A percentile compares a stretch with the other conserved stretches of the same genome.
These are phyloP conservation scores for Enteromius unitaeniatus DNA, from an alignment of 2,797 vertebrate genomes.

Conservation along the genomic window DNA sequence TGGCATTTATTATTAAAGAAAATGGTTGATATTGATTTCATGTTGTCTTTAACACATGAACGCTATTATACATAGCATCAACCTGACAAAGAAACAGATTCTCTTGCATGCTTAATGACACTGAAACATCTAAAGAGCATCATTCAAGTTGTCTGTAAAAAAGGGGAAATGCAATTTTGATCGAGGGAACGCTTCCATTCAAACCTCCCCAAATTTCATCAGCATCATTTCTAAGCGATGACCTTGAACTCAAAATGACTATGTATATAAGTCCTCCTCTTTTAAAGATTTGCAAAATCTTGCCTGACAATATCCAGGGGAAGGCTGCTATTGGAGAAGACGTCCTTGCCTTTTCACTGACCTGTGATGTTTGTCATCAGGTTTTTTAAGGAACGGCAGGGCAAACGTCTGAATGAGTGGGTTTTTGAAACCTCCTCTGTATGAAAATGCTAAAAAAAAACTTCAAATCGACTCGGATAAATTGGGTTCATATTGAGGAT, in stretches of 20 bases:
- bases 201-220: not conserved
- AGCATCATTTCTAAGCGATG: not conserved
- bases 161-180: constrained; percentile 5
- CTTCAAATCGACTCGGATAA: not conserved
- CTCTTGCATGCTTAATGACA: constrained; percentile 16
- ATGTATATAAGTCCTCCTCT: not conserved
- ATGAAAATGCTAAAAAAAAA: not conserved
- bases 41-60: constrained; percentile 29
- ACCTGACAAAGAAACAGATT: constrained; percentile 26
- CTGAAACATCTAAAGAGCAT: constrained; percentile 13
- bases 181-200: not conserved
- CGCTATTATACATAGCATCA: constrained; percentile 29
- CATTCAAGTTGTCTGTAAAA: not conserved
- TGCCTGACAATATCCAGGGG: not conserved
- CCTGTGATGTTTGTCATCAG: constrained; percentile 2
- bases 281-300: constrained; percentile 1
- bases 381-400: not conserved
- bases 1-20: constrained; percentile 41
- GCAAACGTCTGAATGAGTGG: constrained; percentile 6
- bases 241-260: constrained; percentile 4
- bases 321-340: not conserved
- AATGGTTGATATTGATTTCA: constrained; percentile 38
- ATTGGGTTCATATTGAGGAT: not conserved
- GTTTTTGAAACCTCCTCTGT: not conserved
- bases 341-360: constrained; percentile 13